Evolutionary conservation across 2,888 invertebrate species (phyloP).

Genomic region (Drosophila macrothrix): DNA sequence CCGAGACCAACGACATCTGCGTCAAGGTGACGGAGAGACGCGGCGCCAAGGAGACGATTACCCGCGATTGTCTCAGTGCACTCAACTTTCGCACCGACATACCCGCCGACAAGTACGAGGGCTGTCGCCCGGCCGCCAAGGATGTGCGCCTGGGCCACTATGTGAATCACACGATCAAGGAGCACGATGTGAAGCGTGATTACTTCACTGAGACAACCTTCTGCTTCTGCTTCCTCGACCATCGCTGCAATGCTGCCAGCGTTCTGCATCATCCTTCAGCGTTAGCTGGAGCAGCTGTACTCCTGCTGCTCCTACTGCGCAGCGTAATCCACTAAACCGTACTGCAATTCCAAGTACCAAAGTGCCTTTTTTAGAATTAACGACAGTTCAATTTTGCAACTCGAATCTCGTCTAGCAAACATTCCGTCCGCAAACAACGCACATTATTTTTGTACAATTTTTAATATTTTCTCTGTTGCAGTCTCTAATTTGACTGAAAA

Average conservation of each 20-base stretch:
- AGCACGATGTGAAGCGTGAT: conserved; percentile 93
- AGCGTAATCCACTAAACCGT: conserved; percentile 12
- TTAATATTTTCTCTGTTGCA: conserved; percentile 45
- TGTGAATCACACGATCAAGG: conserved; percentile 94
- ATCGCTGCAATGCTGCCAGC: conserved; percentile 90
- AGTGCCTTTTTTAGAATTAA: conserved; percentile 56
- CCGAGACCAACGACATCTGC: conserved; percentile 93
- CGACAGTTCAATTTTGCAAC: conserved; percentile 50
- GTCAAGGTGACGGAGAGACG: conserved; percentile 94
- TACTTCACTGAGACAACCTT: conserved; percentile 93
- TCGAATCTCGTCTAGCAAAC: conserved; percentile 60
- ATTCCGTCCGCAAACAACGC: conserved; percentile 67
- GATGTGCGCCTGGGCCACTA: conserved; percentile 93
- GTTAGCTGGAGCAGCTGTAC: conserved; percentile 18
- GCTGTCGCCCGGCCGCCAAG: conserved; percentile 92
- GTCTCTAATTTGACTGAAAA: conserved; percentile 58
- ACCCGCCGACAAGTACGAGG: conserved; percentile 96
- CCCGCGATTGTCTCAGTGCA: conserved; percentile 93
- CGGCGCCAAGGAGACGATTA: conserved; percentile 92
- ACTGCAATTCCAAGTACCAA: conserved; percentile 10
- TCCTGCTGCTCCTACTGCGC: conserved; percentile 28
- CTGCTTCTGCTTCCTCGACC: conserved; percentile 96
- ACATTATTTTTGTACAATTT: conserved; percentile 27
- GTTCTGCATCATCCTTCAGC: conserved; percentile 22
- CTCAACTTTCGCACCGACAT: conserved; percentile 93